phyloP scores from a whole-genome alignment of 2,888 invertebrate genomes.

The Seira sanloemensis region DNA sequence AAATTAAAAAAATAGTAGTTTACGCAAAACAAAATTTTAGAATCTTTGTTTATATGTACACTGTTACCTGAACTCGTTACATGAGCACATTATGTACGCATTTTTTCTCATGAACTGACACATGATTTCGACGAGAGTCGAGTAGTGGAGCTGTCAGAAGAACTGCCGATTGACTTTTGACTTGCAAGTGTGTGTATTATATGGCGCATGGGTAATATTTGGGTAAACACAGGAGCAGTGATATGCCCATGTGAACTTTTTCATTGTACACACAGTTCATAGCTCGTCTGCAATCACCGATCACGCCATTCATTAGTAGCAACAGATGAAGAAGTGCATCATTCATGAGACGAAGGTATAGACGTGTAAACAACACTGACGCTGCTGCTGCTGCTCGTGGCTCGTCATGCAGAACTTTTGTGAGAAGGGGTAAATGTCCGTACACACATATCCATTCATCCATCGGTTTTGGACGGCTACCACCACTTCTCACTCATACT shows the following conservation, averaged over 20 bases:
- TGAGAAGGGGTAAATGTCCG: slow-evolving; percentile 65
- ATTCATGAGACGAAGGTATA: slow-evolving; percentile 7
- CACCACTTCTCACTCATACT: not conserved
- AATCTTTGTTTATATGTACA: not conserved
- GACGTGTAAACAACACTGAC: slow-evolving; percentile 2
- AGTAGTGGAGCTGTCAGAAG: not conserved
- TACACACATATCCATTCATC: slow-evolving; percentile 42
- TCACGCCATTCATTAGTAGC: slow-evolving; percentile 21
- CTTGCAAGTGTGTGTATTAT: not conserved
- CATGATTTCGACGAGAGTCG: slow-evolving; percentile 29
- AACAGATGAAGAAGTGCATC: slow-evolving; percentile 12
- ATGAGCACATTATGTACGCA: not conserved
- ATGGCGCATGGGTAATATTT: not conserved
- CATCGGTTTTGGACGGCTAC: slow-evolving; percentile 24
- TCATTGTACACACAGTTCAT: too few relatives aligned
- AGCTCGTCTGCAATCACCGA: slow-evolving; percentile 24
- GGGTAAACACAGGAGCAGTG: not conserved
- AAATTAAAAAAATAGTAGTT: not conserved
- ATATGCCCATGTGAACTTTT: slow-evolving; percentile 16
- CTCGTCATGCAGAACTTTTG: slow-evolving; percentile 60
- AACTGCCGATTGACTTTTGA: not conserved
- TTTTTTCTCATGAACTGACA: slow-evolving; percentile 50
- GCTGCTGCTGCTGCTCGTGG: not conserved
- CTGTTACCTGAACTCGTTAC: not conserved
- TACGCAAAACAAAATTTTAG: not conserved